These are phyloP conservation scores for Sternarchorhynchus goeldii DNA, from an alignment of 2,797 vertebrate species.

Conservation along the genomic window DNA sequence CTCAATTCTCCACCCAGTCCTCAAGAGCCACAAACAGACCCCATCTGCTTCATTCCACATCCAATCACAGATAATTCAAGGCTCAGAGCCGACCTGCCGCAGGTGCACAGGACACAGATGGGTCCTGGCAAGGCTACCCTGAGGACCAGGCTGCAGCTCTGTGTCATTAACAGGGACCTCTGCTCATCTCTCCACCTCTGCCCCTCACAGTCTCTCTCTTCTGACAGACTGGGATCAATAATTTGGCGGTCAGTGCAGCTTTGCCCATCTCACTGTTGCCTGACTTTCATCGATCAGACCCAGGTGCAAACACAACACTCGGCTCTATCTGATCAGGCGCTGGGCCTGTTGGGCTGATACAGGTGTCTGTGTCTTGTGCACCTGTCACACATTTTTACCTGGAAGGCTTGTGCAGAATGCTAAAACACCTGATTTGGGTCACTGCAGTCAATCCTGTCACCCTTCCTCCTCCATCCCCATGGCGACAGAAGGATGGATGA, in stretches of 20 bases:
- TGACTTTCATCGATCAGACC: conserved; percentile 38
- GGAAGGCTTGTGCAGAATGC: not conserved
- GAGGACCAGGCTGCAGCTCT: not conserved
- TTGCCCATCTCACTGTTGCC: conserved; percentile 30
- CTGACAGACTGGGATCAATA: conserved; percentile 39
- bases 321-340: conserved; percentile 35
- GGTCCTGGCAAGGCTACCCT: not conserved
- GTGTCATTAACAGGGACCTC: not conserved
- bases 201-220: conserved; percentile 2
- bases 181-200: not conserved
- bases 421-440: conserved; percentile 27
- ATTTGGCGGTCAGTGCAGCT: conserved; percentile 9
- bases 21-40: not conserved
- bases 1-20: not conserved
- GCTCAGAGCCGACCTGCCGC: not conserved
- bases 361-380: conserved; percentile 15
- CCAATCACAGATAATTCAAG: not conserved
- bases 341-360: conserved; percentile 26
- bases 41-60: not conserved
- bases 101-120: not conserved
- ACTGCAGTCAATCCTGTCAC: conserved; percentile 1
- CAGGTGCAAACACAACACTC: conserved; percentile 48
- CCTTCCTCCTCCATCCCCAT: not conserved
- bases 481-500: not conserved
- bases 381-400: conserved; percentile 15